phyloP scores from a whole-genome alignment of 1,140 invertebrate species.

The Micrasema longulum region DNA sequence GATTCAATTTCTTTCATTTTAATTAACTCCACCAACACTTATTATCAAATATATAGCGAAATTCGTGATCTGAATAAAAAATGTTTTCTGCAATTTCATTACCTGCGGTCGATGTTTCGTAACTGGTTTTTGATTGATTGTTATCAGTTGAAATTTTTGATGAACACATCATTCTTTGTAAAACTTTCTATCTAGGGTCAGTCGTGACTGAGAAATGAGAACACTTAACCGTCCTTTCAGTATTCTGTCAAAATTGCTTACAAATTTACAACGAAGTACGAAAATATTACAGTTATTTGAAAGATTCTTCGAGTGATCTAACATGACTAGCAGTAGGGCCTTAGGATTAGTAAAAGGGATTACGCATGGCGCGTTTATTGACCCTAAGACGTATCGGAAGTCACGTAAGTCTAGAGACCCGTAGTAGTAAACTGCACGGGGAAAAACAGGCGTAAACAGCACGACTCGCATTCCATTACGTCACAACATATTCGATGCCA shows the following conservation, averaged over 20 bases:
- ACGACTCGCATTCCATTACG: slow-evolving; percentile 4
- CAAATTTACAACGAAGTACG: too few species aligned
- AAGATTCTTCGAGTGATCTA: too few species aligned
- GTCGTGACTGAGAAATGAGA: slow-evolving; percentile 19
- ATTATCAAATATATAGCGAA: not conserved
- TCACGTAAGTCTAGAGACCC: slow-evolving; percentile 6
- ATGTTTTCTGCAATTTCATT: not conserved
- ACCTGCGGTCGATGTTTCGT: slow-evolving; percentile 1
- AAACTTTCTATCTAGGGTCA: slow-evolving; percentile 1
- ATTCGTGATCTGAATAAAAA: slow-evolving; percentile 11
- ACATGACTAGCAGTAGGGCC: too few species aligned
- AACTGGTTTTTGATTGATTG: slow-evolving; percentile 24
- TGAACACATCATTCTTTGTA: slow-evolving; percentile 23
- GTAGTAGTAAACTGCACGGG: not conserved
- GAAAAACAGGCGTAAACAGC: slow-evolving; percentile 2
- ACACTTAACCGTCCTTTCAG: slow-evolving; percentile 4
- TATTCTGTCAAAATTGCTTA: too few species aligned
- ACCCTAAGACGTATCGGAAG: slow-evolving; percentile 24
- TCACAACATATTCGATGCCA: not conserved
- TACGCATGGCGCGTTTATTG: slow-evolving; percentile 2
- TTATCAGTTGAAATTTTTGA: slow-evolving; percentile 6
- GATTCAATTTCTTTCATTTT: not conserved
- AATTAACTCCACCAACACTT: not conserved
- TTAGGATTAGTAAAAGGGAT: not conserved
- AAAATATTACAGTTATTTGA: too few species aligned